Base-by-base conservation (phyloP, 2,797 vertebrate species). In the Diceros bicornis region DNA sequence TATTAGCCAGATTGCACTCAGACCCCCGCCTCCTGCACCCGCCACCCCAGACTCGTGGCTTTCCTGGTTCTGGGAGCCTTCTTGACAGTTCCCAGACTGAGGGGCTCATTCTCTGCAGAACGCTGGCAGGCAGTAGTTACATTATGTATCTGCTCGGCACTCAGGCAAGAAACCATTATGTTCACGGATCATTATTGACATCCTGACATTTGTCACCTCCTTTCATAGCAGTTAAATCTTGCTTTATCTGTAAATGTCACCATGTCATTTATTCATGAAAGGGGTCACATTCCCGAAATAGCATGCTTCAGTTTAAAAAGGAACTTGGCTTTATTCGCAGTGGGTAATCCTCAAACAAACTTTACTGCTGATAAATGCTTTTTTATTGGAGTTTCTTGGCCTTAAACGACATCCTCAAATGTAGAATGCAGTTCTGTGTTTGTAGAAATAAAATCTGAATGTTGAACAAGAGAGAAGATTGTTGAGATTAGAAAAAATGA, bases 171-270 rank as follows among this genome's bases (percentile, higher is more conserved):
- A 98, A 98, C 98, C 98, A 99, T 99, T 99, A 99, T 99, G 98
- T 99, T 99, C 98, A 98, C 98, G 97, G 98, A 99, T 99, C 98
- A 99, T 99, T 99, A 99, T 98, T 99, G 99, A 99, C 99, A 99
- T 98, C 98, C 98, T 99, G 99, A 99, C 99, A 99, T 99, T 99
- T 99, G 99, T 99, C 99, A 99, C 98, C 98, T 98, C 97, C 98
- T 99, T 99, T 99, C 99, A 99, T 98, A 99, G 98, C 98, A 98
- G 98, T 99, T 98, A 99, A 99, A 99, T 99, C 99, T 99, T 98
- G 98, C 98, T 99, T 99, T 99, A 99, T 99, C 99, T 99, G 98
- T 98, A 99, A 99, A 99, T 99, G 99, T 99, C 99, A 99, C 98
- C 98, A 98, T 98, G 98, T 99, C 99, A 99, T 99, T 99, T 99